These are phyloP conservation scores for Sparus aurata DNA, from an alignment of 2,797 vertebrate species.

Conservation along the genomic window DNA sequence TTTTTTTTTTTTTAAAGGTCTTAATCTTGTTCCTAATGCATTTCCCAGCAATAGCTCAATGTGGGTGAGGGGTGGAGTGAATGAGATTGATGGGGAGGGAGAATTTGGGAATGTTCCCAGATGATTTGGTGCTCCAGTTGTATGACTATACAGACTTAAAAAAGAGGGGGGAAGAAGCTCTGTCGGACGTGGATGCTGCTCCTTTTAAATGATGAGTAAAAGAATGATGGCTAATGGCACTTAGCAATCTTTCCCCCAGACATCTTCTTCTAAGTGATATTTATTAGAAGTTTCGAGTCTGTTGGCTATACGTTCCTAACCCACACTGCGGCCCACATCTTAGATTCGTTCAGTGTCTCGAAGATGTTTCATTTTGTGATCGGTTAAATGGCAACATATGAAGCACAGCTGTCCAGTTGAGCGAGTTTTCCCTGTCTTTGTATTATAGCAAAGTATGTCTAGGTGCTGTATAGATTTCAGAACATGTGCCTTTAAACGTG, in stretches of 20 bases:
- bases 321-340: neutral
- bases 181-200: slow-evolving; percentile 1
- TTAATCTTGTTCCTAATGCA: slow-evolving; percentile 73
- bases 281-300: neutral
- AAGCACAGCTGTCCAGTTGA: neutral
- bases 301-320: neutral
- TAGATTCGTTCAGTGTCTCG: neutral
- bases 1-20: slow-evolving; percentile 58
- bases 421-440: neutral
- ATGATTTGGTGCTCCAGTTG: slow-evolving; percentile 54
- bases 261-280: slow-evolving; percentile 8
- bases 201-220: slow-evolving; percentile 37
- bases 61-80: slow-evolving; percentile 25
- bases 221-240: slow-evolving; percentile 25
- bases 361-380: neutral
- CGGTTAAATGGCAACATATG: neutral
- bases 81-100: slow-evolving; percentile 40
- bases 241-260: slow-evolving; percentile 18
- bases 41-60: slow-evolving; percentile 51
- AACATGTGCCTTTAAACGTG: too few species aligned
- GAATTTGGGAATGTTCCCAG: slow-evolving; percentile 55
- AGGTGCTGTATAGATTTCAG: too few species aligned
- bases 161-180: slow-evolving; percentile 5
- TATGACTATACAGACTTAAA: slow-evolving; percentile 47
- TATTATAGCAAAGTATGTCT: too few species aligned